Base-by-base conservation (phyloP, 2,888 invertebrate genomes). In the Cheilosia urbana region DNA sequence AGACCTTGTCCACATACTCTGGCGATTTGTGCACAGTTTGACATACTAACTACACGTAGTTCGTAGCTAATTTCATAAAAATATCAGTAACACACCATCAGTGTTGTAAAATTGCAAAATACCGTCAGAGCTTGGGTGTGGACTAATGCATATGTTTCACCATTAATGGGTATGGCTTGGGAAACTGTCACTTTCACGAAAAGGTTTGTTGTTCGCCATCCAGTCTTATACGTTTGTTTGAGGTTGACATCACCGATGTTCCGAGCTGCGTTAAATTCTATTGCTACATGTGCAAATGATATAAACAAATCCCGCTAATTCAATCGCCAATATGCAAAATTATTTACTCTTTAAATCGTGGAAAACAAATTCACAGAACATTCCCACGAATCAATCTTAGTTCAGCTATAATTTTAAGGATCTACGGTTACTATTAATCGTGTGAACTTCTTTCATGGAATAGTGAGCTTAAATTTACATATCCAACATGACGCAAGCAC, bases 291-390 rank as follows among this genome's bases (percentile, higher is more conserved):
- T 42, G 40, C 37, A 55, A 40, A 55, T 27, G 17, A 7, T 47
- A 55, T 47, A 62, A 51, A 34, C 11, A 71, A 60, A 77, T 82
- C 60, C 68, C 37, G 47, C 72, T 53, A 75, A 84, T 79, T 65
- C 11, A 75, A 79, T 75, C 79, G 83, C 79, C 75, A 60, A 53
- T 71, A 72, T 47, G 53, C 51, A 13, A 72, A 76, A 53, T 30
- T 49, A 19, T 13, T n/a, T 82, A 47, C 77, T 40, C 45, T 27
- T 37, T 17, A 45, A 30, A 49, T 66, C 34, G 72, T 73, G 66
- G 55, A 66, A 62, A 62, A 21, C 30, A 30, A 76, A 60, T 37
- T 45, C 71, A 21, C 51, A 11, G 11, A 7, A 55, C 40, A 57
- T 78, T 78, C 82, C 42, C 82, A 78, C 49, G 72, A 42, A 34